Percentiles rank a stretch among this genome's conserved stretches.
These are phyloP conservation scores for Anarhynchus alexandrinus DNA, from an alignment of 2,113 vertebrate species.

Conservation along the genomic window DNA sequence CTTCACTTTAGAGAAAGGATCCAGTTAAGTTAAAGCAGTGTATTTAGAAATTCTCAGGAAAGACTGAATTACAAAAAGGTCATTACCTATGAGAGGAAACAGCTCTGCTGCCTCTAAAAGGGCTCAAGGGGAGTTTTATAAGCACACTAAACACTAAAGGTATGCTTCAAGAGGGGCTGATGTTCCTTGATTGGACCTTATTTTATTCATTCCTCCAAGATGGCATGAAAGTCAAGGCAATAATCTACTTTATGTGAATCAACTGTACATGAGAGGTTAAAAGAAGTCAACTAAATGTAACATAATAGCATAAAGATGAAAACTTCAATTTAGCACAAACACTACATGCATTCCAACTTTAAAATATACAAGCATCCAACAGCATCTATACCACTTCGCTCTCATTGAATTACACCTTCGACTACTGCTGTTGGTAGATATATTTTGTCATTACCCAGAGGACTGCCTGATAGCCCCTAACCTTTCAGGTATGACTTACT, in stretches of 20 bases:
- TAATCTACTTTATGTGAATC: background rate
- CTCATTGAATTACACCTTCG: background rate
- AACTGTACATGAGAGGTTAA: background rate
- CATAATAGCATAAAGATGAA: background rate
- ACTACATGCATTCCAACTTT: background rate
- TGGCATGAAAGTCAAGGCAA: background rate
- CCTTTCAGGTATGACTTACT: background rate
- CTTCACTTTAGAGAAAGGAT: background rate
- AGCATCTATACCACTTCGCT: background rate
- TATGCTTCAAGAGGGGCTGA: background rate
- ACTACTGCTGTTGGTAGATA: background rate
- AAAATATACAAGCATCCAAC: background rate
- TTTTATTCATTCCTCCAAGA: constrained; percentile 12
- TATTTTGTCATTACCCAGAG: background rate
- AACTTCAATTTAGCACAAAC: background rate
- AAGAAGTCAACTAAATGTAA: constrained; percentile 29
- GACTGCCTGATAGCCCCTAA: background rate
- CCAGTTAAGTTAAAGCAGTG: constrained; percentile 22
- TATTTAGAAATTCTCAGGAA: constrained; percentile 28
- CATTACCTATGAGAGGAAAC: constrained; percentile 2
- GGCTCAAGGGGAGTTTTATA: constrained; percentile 24
- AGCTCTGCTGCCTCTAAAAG: background rate
- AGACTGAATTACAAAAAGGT: constrained; percentile 17
- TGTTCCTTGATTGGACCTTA: background rate
- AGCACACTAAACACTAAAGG: background rate